These are phyloP conservation scores for Gasterosteus nipponicus DNA, from an alignment of 2,113 vertebrate genomes.

Conservation along the genomic window DNA sequence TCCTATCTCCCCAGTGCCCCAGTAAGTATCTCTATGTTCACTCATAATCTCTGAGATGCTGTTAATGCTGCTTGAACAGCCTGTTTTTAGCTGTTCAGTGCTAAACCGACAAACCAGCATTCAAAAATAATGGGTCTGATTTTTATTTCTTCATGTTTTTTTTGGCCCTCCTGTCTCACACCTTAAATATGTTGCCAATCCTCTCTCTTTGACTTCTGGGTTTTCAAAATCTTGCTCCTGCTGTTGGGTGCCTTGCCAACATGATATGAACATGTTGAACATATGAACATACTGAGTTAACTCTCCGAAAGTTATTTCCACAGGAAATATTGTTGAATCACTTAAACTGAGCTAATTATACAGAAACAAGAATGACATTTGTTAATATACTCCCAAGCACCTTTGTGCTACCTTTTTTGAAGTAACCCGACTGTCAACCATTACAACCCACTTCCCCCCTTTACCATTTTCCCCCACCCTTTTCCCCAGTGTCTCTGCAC, in stretches of 20 bases:
- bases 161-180: slow-evolving; percentile 81
- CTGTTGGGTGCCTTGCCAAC: slow-evolving; percentile 82
- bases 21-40: slow-evolving; percentile 11
- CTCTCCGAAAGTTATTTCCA: slow-evolving; percentile 97
- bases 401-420: slow-evolving; percentile 63
- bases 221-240: slow-evolving; percentile 63
- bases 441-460: slow-evolving; percentile 1
- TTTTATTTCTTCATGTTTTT: slow-evolving; percentile 75
- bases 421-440: slow-evolving; percentile 30
- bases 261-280: slow-evolving; percentile 75
- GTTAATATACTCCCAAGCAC: slow-evolving; percentile 85
- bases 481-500: slow-evolving; percentile 63
- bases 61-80: slow-evolving; percentile 41
- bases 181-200: slow-evolving; percentile 71
- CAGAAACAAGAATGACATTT: slow-evolving; percentile 87
- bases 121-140: slow-evolving; percentile 83
- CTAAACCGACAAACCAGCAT: slow-evolving; percentile 79
- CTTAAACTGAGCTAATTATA: slow-evolving; percentile 89
- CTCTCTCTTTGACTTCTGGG: slow-evolving; percentile 56
- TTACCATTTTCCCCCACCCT: slow-evolving; percentile 56
- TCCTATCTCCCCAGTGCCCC: neutral
- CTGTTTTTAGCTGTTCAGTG: slow-evolving; percentile 55
- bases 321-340: slow-evolving; percentile 93
- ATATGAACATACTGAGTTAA: slow-evolving; percentile 90
- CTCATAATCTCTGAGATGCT: slow-evolving; percentile 31